Conservation (phyloP, 2,797 vertebrate genomes). For the Gallirallus australis region DNA sequence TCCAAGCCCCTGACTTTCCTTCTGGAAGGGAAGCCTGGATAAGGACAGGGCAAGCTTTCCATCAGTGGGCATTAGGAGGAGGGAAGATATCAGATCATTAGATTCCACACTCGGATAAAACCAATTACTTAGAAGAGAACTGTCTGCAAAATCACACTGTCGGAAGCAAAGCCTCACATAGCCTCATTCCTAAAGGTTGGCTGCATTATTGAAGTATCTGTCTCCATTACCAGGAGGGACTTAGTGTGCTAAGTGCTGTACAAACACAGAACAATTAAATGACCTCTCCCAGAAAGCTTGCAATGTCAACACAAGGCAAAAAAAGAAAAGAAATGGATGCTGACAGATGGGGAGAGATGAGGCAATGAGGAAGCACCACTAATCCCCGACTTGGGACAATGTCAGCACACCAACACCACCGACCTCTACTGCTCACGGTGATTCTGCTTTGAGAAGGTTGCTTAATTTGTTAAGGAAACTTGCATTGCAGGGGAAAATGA, state of each 20-base stretch:
- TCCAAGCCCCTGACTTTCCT: accelerated
- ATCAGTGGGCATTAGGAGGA: neutral
- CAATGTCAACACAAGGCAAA: conserved; percentile 1
- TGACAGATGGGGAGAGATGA: conserved; percentile 15
- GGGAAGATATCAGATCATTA: neutral
- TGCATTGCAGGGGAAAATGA: neutral
- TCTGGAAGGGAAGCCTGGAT: neutral
- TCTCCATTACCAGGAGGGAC: neutral
- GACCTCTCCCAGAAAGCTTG: conserved; percentile 1
- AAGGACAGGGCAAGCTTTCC: neutral
- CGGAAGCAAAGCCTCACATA: neutral
- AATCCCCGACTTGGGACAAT: neutral
- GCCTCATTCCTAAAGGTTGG: neutral
- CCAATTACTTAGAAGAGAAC: neutral
- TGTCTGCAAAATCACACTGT: neutral
- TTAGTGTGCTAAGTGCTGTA: neutral
- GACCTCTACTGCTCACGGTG: neutral
- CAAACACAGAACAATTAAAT: conserved; percentile 16
- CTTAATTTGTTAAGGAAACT: neutral
- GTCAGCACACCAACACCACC: neutral
- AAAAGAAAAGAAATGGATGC: neutral
- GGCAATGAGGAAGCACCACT: neutral
- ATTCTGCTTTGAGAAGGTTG: neutral
- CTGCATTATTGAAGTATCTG: neutral
- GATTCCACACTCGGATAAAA: neutral